A percentile compares a stretch with the other conserved stretches of the same genome.
These are phyloP conservation scores for Agrypnus murinus DNA, from an alignment of 2,888 invertebrate species.

Conservation along the genomic window DNA sequence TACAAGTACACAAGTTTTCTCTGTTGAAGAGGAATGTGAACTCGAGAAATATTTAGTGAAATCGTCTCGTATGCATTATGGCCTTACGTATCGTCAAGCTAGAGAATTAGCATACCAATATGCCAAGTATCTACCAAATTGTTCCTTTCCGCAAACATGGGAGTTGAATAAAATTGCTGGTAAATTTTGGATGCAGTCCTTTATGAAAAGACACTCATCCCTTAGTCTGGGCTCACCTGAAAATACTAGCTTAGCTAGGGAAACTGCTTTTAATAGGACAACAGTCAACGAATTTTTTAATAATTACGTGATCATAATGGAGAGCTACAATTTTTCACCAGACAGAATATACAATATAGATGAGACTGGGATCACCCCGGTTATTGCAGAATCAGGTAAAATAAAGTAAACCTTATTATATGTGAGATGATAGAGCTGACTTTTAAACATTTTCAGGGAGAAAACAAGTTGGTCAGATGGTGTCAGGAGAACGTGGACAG, in stretches of 20 bases:
- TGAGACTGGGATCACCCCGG: slow-evolving; percentile 26
- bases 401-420: slow-evolving; percentile 7
- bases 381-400: slow-evolving; percentile 23
- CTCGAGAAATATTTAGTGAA: slow-evolving; percentile 27
- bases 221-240: slow-evolving; percentile 27
- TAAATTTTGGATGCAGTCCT: slow-evolving; percentile 19
- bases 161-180: slow-evolving; percentile 24
- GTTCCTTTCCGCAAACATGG: slow-evolving; percentile 17
- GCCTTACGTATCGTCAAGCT: slow-evolving; percentile 19
- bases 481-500: slow-evolving; percentile 53
- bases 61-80: slow-evolving; percentile 23
- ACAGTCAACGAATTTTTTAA: slow-evolving; percentile 11
- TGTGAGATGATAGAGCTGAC: slow-evolving; percentile 13
- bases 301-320: slow-evolving; percentile 16
- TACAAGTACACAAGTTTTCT: slow-evolving; percentile 16
- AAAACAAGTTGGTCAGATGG: slow-evolving; percentile 52
- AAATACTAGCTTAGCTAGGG: slow-evolving; percentile 28
- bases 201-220: slow-evolving; percentile 8
- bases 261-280: slow-evolving; percentile 13
- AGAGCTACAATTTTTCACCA: slow-evolving; percentile 19
- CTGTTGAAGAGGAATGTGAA: slow-evolving; percentile 16
- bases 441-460: slow-evolving; percentile 27
- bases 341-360: slow-evolving; percentile 21
- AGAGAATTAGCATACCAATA: slow-evolving; percentile 22
- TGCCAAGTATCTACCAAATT: slow-evolving; percentile 15